Conservation (phyloP, 2,797 vertebrate genomes). For the Chaetophractus vellerosus region DNA sequence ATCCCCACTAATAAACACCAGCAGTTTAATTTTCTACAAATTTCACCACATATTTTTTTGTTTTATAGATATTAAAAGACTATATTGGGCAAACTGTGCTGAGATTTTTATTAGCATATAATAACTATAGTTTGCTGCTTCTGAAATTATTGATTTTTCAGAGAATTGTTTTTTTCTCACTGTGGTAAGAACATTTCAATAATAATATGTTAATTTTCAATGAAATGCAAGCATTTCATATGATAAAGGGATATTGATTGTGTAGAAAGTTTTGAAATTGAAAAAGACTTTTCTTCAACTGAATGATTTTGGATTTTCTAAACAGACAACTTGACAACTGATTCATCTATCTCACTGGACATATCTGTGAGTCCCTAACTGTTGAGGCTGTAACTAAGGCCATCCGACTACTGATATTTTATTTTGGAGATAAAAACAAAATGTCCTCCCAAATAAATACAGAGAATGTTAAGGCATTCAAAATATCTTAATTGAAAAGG, state of each 20-base stretch:
- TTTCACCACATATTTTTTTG: neutral
- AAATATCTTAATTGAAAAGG: slow-evolving; percentile 3
- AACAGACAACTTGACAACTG: neutral
- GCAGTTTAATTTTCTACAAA: neutral
- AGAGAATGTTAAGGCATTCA: neutral
- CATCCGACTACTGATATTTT: neutral
- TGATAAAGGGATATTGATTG: neutral
- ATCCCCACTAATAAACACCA: neutral
- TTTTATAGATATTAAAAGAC: neutral
- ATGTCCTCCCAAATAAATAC: neutral
- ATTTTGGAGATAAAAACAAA: neutral
- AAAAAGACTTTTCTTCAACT: neutral
- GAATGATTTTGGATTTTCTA: neutral
- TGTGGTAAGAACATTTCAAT: neutral
- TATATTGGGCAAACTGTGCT: neutral
- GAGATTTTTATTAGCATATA: neutral
- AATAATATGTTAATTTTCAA: neutral
- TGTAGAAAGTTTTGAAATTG: slow-evolving; percentile 23
- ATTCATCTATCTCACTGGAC: neutral
- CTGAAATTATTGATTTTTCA: neutral
- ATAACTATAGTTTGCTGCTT: neutral
- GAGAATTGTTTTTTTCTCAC: neutral
- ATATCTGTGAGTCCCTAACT: neutral
- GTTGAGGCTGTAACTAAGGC: neutral
- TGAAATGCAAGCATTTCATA: neutral